Conservation (phyloP, 2,113 vertebrate genomes). For the Myanophis thanlyinensis region DNA sequence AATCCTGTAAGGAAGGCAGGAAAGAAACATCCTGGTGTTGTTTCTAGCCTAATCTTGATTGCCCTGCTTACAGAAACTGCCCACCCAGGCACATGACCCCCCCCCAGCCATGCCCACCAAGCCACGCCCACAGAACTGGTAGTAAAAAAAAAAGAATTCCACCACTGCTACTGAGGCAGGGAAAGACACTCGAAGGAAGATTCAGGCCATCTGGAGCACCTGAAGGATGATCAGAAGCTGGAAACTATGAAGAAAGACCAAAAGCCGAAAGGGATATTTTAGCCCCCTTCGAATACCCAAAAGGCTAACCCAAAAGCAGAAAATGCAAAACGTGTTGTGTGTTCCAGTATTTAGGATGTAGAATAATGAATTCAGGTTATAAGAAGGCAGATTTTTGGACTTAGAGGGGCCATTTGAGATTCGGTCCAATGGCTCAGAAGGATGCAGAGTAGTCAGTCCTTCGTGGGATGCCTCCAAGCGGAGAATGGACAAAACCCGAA, state of each 20-base stretch:
- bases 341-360: background rate
- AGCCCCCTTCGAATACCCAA: background rate
- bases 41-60: too few species aligned
- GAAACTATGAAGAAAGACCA: background rate
- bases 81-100: too few species aligned
- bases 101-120: too few species aligned
- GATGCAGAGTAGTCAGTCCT: background rate
- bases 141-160: too few species aligned
- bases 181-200: background rate
- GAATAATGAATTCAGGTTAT: background rate
- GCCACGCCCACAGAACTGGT: too few species aligned
- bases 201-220: background rate
- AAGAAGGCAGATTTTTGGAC: background rate
- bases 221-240: background rate
- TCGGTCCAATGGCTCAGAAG: background rate
- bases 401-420: too few species aligned
- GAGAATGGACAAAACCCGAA: background rate
- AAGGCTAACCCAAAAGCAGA: background rate
- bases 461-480: background rate
- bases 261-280: too few species aligned
- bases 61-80: too few species aligned
- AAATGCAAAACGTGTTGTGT: background rate
- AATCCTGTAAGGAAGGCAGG: too few species aligned
- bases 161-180: too few species aligned
- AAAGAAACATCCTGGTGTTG: too few species aligned